Conservation (phyloP, 2,797 vertebrate genomes). For the Tarsius wallacei region DNA sequence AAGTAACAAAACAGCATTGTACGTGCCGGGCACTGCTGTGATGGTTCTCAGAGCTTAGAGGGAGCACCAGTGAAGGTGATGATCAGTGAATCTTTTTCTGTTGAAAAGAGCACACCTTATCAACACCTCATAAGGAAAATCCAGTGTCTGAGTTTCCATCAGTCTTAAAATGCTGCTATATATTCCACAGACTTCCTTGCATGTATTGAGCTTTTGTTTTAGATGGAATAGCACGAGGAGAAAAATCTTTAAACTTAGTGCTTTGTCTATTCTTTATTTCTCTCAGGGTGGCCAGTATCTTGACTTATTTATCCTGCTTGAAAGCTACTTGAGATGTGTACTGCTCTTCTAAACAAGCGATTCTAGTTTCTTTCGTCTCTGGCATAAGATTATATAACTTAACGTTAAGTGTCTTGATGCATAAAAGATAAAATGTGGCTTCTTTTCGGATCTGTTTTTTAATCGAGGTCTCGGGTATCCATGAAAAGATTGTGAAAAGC, state of each 20-base stretch:
- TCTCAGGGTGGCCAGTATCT: conserved; percentile 92
- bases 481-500: conserved; percentile 70
- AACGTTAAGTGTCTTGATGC: conserved; percentile 88
- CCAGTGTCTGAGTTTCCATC: conserved; percentile 86
- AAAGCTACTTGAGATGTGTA: conserved; percentile 88
- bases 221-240: conserved; percentile 89
- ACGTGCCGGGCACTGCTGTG: conserved; percentile 24
- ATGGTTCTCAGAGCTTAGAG: conserved; percentile 81
- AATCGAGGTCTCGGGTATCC: conserved; percentile 84
- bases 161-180: conserved; percentile 90
- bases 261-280: conserved; percentile 89
- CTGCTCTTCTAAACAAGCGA: conserved; percentile 88
- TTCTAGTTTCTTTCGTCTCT: conserved; percentile 88
- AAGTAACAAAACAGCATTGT: background rate
- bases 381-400: conserved; percentile 87
- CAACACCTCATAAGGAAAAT: conserved; percentile 85
- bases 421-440: conserved; percentile 85
- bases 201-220: conserved; percentile 88
- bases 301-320: conserved; percentile 89
- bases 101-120: conserved; percentile 84
- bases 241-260: conserved; percentile 84
- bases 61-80: conserved; percentile 57
- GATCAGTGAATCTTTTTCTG: conserved; percentile 76
- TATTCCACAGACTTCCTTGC: conserved; percentile 88
- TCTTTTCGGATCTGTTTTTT: conserved; percentile 85